A percentile compares a stretch with the other conserved stretches of the same genome.
Conservation (phyloP, 2,797 vertebrate species). For the Peromyscus aztecus region DNA sequence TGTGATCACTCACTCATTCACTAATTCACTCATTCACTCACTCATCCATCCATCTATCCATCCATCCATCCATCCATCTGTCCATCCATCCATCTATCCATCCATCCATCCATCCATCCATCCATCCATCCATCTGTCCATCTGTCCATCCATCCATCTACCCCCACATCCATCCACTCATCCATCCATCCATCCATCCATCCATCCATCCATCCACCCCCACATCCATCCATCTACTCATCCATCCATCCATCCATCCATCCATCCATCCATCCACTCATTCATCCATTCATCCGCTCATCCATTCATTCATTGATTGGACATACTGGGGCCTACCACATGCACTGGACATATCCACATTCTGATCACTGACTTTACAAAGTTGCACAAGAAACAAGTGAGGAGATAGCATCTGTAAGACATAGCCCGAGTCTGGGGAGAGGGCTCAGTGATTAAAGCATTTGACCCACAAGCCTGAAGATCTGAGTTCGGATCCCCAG, state of each 20-base stretch:
- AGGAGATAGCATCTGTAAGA: neutral
- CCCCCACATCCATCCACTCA: too few species aligned
- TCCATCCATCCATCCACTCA: neutral
- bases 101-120: neutral
- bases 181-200: neutral
- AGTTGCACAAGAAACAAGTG: neutral
- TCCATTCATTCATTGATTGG: neutral
- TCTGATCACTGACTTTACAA: neutral
- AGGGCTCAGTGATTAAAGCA: neutral
- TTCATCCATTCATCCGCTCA: neutral
- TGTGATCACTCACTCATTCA: neutral
- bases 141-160: neutral
- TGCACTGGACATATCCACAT: neutral
- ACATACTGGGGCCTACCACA: neutral
- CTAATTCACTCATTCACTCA: neutral
- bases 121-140: too few species aligned
- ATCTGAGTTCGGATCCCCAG: neutral
- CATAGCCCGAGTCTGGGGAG: neutral
- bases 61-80: neutral
- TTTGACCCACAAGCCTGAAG: neutral
- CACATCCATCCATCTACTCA: neutral
- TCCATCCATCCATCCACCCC: neutral
- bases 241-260: accelerated
- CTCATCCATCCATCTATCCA: too few species aligned
- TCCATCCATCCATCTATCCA: neutral